Percentiles rank a stretch among this genome's conserved stretches.
phyloP scores from a whole-genome alignment of 2,113 vertebrate genomes.

The Engystomops pustulosus region DNA sequence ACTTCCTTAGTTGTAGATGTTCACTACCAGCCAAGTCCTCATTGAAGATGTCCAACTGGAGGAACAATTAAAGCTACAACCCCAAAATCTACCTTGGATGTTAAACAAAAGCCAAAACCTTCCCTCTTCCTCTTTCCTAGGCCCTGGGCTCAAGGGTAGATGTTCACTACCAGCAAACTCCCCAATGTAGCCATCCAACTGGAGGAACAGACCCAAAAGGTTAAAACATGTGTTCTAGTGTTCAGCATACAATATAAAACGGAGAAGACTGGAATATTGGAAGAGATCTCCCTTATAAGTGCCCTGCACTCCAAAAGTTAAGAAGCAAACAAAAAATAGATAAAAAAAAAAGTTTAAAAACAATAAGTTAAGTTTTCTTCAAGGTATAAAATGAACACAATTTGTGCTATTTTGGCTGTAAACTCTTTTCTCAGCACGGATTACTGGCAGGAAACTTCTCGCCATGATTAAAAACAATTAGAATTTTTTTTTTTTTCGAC shows the following conservation, averaged over 20 bases:
- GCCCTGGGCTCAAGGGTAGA: too few relatives aligned
- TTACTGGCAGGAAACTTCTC: background rate
- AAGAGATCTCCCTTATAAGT: conserved; percentile 41
- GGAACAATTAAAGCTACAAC: background rate
- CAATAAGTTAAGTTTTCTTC: conserved; percentile 40
- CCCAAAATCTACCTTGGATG: too few relatives aligned
- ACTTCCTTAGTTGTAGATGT: background rate
- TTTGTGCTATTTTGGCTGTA: conserved; percentile 19
- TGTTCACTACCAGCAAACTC: background rate
- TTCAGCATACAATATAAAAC: background rate
- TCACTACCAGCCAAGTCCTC: background rate
- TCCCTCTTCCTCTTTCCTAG: too few relatives aligned
- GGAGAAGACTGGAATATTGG: conserved; percentile 9
- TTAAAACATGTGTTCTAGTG: background rate
- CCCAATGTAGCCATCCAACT: too few relatives aligned
- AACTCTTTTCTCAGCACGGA: background rate
- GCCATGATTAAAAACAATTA: background rate
- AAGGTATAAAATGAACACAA: conserved; percentile 30
- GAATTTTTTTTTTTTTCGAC: too few relatives aligned
- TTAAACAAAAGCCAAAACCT: too few relatives aligned
- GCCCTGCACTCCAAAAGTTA: conserved; percentile 29
- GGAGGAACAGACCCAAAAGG: background rate
- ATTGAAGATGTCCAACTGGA: background rate
- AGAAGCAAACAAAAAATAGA: background rate
- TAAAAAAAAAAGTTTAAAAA: conserved; percentile 22